Evolutionary conservation across 2,113 vertebrate genomes (phyloP).

Genomic region (Solea senegalensis): DNA sequence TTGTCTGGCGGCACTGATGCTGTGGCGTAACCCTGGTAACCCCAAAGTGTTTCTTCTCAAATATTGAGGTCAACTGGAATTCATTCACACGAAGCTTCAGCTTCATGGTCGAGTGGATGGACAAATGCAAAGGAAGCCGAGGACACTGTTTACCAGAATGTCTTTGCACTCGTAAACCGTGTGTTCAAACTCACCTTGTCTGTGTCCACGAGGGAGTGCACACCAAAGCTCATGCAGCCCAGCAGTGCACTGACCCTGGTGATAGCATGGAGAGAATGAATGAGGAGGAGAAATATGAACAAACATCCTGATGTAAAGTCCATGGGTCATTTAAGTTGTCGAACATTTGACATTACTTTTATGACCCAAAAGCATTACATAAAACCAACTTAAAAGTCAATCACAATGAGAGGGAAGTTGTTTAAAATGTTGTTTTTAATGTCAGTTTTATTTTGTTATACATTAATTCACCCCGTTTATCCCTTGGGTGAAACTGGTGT

Average conservation of each 20-base stretch:
- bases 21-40: constrained; percentile 56
- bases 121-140: constrained; percentile 18
- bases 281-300: not conserved
- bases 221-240: constrained; percentile 92
- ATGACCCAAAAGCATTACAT: constrained; percentile 4
- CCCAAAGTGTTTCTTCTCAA: constrained; percentile 69
- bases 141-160: constrained; percentile 26
- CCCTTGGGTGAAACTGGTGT: not conserved
- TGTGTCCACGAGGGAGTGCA: constrained; percentile 86
- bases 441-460: constrained; percentile 5
- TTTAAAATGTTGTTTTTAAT: constrained; percentile 9
- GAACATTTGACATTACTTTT: constrained; percentile 26
- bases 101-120: constrained; percentile 52
- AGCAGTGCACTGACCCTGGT: constrained; percentile 81
- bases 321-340: constrained; percentile 9
- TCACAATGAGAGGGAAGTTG: constrained; percentile 4
- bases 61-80: constrained; percentile 61
- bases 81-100: constrained; percentile 61
- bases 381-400: constrained; percentile 5
- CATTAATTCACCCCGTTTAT: not conserved
- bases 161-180: constrained; percentile 4
- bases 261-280: constrained; percentile 29
- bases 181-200: constrained; percentile 82
- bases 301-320: constrained; percentile 23
- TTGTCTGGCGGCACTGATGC: constrained; percentile 34